These are phyloP conservation scores for Plecturocebus donacophilus DNA, from an alignment of 2,113 vertebrate genomes.

Conservation along the genomic window DNA sequence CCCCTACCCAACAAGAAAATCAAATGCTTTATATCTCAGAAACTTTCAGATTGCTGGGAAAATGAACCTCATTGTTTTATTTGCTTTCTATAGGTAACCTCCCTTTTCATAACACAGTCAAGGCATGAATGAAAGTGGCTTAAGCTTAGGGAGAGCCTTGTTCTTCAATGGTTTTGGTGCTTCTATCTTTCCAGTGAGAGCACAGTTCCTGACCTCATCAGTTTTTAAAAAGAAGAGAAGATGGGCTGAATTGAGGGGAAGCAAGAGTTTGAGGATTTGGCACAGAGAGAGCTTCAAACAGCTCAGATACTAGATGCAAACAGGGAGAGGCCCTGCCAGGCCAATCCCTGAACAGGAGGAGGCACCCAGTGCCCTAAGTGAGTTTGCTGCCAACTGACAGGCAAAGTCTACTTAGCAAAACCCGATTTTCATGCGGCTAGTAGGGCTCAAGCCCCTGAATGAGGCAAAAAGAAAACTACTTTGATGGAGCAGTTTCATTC, in stretches of 20 bases:
- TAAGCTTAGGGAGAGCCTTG: neutral
- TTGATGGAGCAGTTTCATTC: neutral
- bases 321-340: neutral
- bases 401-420: neutral
- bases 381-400: neutral
- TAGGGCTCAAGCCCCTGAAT: neutral
- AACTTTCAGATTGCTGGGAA: neutral
- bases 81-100: neutral
- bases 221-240: neutral
- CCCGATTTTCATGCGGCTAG: neutral
- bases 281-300: neutral
- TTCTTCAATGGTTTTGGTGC: neutral
- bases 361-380: too few species aligned
- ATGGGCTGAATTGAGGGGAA: neutral
- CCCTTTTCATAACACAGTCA: neutral
- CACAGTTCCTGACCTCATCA: neutral
- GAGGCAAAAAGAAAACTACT: neutral
- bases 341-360: neutral
- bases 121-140: neutral
- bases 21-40: neutral
- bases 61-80: neutral
- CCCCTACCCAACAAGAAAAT: neutral
- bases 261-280: neutral
- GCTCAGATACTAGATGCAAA: neutral
- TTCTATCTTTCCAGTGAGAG: neutral